These are phyloP conservation scores for Varroa destructor DNA, from an alignment of 1,140 invertebrate species.

Conservation along the genomic window DNA sequence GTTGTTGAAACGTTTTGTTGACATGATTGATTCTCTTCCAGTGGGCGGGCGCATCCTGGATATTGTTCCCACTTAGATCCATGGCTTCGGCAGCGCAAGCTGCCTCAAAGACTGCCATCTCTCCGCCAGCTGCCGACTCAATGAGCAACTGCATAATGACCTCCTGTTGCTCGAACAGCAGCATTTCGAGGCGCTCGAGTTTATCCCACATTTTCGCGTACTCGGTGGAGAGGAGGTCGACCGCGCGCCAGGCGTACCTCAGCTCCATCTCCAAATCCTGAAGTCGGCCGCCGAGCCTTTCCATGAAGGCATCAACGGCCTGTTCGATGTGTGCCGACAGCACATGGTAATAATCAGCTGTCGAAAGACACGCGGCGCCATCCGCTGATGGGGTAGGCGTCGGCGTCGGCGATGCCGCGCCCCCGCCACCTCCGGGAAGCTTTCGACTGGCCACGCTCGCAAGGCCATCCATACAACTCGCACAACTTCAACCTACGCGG, in stretches of 20 bases:
- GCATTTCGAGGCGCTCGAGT: slow-evolving; percentile 72
- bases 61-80: not conserved
- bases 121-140: slow-evolving; percentile 21
- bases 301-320: slow-evolving; percentile 51
- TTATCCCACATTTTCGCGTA: slow-evolving; percentile 87
- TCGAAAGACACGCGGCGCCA: not conserved
- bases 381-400: not conserved
- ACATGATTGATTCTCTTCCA: slow-evolving; percentile 8
- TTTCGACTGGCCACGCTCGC: slow-evolving; percentile 27
- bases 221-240: slow-evolving; percentile 75
- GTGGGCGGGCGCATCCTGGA: not conserved
- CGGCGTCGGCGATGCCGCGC: slow-evolving; percentile 3
- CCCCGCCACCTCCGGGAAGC: not conserved
- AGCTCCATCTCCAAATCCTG: slow-evolving; percentile 68
- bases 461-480: slow-evolving; percentile 26
- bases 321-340: slow-evolving; percentile 32
- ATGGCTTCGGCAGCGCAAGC: not conserved
- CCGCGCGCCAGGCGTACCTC: slow-evolving; percentile 74
- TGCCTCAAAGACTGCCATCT: slow-evolving; percentile 11
- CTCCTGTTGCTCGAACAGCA: slow-evolving; percentile 73
- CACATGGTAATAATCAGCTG: slow-evolving; percentile 24
- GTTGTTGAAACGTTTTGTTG: not conserved
- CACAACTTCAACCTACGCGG: too few species aligned
- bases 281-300: slow-evolving; percentile 64
- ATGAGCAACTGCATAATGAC: slow-evolving; percentile 71